Percentiles rank a stretch among this genome's conserved stretches.
phyloP scores from a whole-genome alignment of 2,113 vertebrate genomes.

The Azemiops feae region DNA sequence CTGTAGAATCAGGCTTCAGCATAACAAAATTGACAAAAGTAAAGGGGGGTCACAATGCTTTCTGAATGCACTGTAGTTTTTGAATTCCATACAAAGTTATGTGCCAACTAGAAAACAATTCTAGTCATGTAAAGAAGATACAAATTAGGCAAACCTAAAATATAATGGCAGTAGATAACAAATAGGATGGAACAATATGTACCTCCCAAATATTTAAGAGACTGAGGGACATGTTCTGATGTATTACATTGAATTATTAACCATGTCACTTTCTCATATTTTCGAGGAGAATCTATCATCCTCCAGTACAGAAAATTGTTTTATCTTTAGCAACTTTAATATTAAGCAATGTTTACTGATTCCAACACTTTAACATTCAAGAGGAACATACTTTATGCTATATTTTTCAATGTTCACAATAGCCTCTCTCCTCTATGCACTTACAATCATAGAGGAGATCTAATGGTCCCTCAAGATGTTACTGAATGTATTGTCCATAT shows the following conservation, averaged over 20 bases:
- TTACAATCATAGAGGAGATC: no score
- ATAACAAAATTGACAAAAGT: no score
- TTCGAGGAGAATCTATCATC: not conserved
- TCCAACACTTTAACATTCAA: not conserved
- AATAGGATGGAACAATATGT: not conserved
- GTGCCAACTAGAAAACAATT: not conserved
- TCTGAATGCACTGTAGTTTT: not conserved
- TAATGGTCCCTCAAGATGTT: no score
- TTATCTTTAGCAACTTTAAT: not conserved
- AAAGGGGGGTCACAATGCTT: no score
- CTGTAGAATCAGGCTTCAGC: no score
- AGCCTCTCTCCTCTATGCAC: no score
- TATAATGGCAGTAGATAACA: not conserved
- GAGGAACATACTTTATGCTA: not conserved
- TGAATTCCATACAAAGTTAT: not conserved
- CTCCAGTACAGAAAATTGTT: no score
- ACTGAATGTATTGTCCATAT: no score
- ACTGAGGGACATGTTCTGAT: not conserved
- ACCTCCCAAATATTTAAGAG: not conserved
- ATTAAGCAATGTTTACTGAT: not conserved
- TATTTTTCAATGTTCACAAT: not conserved
- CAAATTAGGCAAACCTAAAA: not conserved
- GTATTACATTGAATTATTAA: not conserved
- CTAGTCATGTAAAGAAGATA: not conserved
- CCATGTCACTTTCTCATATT: not conserved